These are phyloP conservation scores for Alauda arvensis DNA, from an alignment of 2,797 vertebrate species.

Conservation along the genomic window DNA sequence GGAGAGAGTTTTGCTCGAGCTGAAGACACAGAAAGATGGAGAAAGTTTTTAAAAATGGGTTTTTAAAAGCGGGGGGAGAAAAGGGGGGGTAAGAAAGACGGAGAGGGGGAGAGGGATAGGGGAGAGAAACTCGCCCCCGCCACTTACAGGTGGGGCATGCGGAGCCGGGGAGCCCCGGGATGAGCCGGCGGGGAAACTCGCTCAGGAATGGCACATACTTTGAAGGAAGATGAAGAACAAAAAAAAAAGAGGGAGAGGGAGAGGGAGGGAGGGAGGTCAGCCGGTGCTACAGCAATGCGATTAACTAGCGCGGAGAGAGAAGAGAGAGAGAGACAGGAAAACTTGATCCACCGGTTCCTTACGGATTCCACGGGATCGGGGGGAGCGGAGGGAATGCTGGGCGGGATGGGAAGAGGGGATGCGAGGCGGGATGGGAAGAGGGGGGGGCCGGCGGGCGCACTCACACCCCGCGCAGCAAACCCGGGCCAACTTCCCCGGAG, in stretches of 20 bases:
- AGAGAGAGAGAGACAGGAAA: conserved; percentile 79
- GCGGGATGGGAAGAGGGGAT: not conserved
- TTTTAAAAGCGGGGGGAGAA: not conserved
- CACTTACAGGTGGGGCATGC: conserved; percentile 75
- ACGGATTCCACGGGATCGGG: conserved; percentile 77
- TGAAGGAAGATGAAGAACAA: conserved; percentile 68
- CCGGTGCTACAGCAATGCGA: conserved; percentile 83
- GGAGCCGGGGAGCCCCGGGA: conserved; percentile 65
- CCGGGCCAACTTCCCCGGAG: conserved; percentile 69
- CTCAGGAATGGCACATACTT: conserved; percentile 77
- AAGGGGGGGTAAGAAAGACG: not conserved
- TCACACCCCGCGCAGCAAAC: conserved; percentile 54
- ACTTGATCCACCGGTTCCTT: conserved; percentile 99
- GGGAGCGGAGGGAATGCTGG: conserved; percentile 68
- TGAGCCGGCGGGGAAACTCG: conserved; percentile 70
- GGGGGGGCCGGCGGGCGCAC: conserved; percentile 42
- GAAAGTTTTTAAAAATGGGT: not conserved
- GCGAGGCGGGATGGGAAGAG: not conserved
- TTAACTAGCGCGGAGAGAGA: conserved; percentile 66
- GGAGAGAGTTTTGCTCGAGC: conserved; percentile 59
- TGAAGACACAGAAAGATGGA: conserved; percentile 47
- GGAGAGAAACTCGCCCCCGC: conserved; percentile 38
- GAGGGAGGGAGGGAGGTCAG: conserved; percentile 74
- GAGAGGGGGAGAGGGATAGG: not conserved
- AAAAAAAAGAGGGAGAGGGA: not conserved